Conservation (phyloP, 1,140 invertebrate genomes). For the Cydia amplana region DNA sequence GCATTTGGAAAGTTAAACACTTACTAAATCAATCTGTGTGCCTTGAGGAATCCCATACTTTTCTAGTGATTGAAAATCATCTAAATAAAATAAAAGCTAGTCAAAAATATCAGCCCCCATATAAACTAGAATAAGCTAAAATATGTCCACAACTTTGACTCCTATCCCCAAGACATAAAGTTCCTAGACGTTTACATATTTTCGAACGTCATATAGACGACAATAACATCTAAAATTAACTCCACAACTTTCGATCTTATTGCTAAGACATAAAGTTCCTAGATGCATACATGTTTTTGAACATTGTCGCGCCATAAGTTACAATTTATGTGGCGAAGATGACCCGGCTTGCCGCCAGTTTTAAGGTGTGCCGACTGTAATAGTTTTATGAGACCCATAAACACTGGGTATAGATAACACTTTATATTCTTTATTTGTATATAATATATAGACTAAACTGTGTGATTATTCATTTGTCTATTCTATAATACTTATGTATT, state of each 20-base stretch:
- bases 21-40: too few relatives aligned
- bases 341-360: neutral
- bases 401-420: neutral
- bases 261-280: neutral
- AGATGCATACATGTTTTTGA: neutral
- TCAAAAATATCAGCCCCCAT: neutral
- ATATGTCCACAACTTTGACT: neutral
- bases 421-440: neutral
- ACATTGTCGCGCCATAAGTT: neutral
- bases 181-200: neutral
- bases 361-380: conserved; percentile 20
- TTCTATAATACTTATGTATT: too few relatives aligned
- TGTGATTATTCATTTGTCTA: too few relatives aligned
- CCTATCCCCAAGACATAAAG: neutral
- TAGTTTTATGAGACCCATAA: conserved; percentile 23
- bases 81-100: neutral
- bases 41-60: too few relatives aligned
- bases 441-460: too few relatives aligned
- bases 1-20: too few relatives aligned
- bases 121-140: neutral
- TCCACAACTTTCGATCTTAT: neutral
- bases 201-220: neutral
- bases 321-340: conserved; percentile 29
- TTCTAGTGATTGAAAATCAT: neutral
- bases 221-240: neutral